Evolutionary conservation across 2,113 vertebrate genomes (phyloP).

Genomic region (Dromiciops gliroides): DNA sequence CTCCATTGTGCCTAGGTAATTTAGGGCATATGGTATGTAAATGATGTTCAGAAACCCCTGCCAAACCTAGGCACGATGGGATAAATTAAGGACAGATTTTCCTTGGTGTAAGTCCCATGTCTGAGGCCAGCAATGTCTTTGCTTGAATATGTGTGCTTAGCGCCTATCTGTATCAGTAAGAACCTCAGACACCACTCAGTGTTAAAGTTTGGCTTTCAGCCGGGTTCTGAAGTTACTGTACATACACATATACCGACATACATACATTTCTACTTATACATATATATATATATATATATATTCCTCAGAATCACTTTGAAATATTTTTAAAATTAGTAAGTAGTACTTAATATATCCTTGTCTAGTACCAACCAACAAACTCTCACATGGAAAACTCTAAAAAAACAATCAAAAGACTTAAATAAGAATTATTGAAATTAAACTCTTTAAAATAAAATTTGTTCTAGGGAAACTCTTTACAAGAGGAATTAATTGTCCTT

Average conservation of each 20-base stretch:
- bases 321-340: slow-evolving; percentile 48
- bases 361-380: neutral
- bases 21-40: slow-evolving; percentile 81
- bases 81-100: slow-evolving; percentile 81
- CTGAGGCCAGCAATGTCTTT: slow-evolving; percentile 52
- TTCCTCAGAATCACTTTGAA: slow-evolving; percentile 43
- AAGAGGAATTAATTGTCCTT: slow-evolving; percentile 5
- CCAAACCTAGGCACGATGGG: slow-evolving; percentile 74
- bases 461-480: slow-evolving; percentile 16
- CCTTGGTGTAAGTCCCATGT: slow-evolving; percentile 67
- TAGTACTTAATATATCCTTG: neutral
- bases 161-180: slow-evolving; percentile 56
- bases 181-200: slow-evolving; percentile 40
- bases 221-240: neutral
- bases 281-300: neutral
- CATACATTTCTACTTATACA: neutral
- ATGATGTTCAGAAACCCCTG: slow-evolving; percentile 76
- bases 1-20: slow-evolving; percentile 80
- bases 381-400: slow-evolving; percentile 30
- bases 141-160: slow-evolving; percentile 44
- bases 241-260: neutral
- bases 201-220: slow-evolving; percentile 49
- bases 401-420: slow-evolving; percentile 59
- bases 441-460: slow-evolving; percentile 30
- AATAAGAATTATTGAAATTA: slow-evolving; percentile 41